Evolutionary conservation across 2,797 vertebrate genomes (phyloP).

Genomic region (Crax fasciolata): DNA sequence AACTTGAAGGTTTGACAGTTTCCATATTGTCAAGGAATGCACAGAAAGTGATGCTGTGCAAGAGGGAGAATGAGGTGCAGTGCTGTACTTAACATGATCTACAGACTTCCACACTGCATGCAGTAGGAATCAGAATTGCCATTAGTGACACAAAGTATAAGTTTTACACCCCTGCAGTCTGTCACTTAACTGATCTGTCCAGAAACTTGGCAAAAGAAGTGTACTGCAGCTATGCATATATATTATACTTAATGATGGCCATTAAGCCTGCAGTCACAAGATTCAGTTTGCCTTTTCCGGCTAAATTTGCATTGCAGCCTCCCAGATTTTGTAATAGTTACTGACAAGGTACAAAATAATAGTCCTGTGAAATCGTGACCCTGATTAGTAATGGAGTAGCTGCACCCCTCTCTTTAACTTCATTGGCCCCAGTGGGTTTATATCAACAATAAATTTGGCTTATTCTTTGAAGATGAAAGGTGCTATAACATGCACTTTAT

Average conservation of each 20-base stretch:
- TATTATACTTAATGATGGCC: slow-evolving; percentile 47
- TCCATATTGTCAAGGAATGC: background rate
- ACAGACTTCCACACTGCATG: background rate
- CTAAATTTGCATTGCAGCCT: slow-evolving; percentile 20
- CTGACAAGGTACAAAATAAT: slow-evolving; percentile 55
- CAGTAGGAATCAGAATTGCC: slow-evolving; percentile 16
- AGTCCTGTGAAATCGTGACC: slow-evolving; percentile 16
- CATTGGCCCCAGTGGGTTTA: slow-evolving; percentile 17
- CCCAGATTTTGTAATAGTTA: slow-evolving; percentile 23
- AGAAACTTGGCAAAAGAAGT: slow-evolving; percentile 47
- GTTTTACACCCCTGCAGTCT: slow-evolving; percentile 41
- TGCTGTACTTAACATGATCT: background rate
- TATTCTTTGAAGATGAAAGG: slow-evolving; percentile 69
- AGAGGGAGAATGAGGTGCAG: background rate
- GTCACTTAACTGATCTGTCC: slow-evolving; percentile 55
- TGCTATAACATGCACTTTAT: slow-evolving; percentile 30
- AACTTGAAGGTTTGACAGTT: background rate
- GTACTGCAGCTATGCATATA: slow-evolving; percentile 44
- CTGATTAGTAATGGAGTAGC: slow-evolving; percentile 31
- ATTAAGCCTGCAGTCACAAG: slow-evolving; percentile 59
- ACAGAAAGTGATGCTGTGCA: background rate
- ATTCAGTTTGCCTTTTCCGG: slow-evolving; percentile 32
- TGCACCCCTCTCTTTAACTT: slow-evolving; percentile 3
- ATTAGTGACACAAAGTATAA: slow-evolving; percentile 31
- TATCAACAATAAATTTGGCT: slow-evolving; percentile 40